Evolutionary conservation across 30 jellyfish, hydroid and myxozoan genomes (phyloP).

Genomic region (Phacellophora camtschatica): DNA sequence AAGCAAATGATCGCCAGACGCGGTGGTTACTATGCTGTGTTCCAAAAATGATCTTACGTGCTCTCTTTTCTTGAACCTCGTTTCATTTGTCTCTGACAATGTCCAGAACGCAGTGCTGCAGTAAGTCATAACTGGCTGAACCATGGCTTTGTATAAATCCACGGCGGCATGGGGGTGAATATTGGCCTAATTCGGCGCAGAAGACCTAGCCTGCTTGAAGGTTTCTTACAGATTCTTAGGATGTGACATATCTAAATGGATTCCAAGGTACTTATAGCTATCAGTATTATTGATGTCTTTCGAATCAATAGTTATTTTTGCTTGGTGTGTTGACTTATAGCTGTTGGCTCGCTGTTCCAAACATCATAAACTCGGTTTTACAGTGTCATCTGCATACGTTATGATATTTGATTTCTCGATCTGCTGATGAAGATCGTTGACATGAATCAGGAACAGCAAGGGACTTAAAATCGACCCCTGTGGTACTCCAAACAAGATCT

Average conservation of each 20-base stretch:
- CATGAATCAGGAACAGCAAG: constrained; percentile 51
- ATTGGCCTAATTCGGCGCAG: constrained; percentile 56
- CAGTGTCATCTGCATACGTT: constrained; percentile 67
- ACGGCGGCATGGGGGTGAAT: constrained; percentile 70
- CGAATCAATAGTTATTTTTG: not conserved
- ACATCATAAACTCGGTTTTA: constrained; percentile 36
- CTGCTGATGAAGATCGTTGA: constrained; percentile 57
- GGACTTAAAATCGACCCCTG: constrained; percentile 71
- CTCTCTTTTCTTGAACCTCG: constrained; percentile 19
- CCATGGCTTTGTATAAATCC: constrained; percentile 54
- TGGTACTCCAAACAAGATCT: constrained; percentile 61
- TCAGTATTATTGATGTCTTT: constrained; percentile 20
- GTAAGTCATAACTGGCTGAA: constrained; percentile 31
- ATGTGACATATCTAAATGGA: constrained; percentile 39
- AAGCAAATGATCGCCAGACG: not conserved
- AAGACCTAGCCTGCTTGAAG: constrained; percentile 49
- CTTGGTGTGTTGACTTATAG: not conserved
- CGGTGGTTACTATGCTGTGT: not conserved
- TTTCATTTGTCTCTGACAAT: constrained; percentile 29
- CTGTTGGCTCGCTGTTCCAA: constrained; percentile 57
- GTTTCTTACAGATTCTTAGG: too few species aligned
- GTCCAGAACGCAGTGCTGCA: constrained; percentile 22
- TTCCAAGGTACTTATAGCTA: constrained; percentile 31
- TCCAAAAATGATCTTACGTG: constrained; percentile 4
- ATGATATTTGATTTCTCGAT: constrained; percentile 14